Base-by-base conservation (phyloP, 2,888 invertebrate species). In the Dasypolia templi region DNA sequence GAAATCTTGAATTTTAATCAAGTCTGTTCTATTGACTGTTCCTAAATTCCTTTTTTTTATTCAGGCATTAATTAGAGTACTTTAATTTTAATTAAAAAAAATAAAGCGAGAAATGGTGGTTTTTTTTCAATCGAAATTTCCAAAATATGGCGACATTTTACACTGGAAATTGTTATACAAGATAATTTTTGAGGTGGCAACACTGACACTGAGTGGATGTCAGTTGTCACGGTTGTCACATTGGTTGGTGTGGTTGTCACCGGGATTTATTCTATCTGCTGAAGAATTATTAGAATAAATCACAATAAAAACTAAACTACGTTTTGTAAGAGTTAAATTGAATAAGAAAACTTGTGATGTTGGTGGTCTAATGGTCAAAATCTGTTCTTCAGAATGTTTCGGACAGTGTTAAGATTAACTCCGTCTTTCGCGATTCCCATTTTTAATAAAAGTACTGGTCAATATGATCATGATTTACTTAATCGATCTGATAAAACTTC, bases 401-500 rank as follows among this genome's bases (percentile, higher is more conserved):
- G 93, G 69, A 91, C 93, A n/a, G 85, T 89, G 19, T 85, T 89
- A 26, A 91, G 95, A 73, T 83, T 95, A 53, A 86, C 92, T 46
- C 95, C 95, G 1, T 84, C 92, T 49, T 87, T 92, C 66, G 73
- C 89, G 72, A 67, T 95, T 42, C 87, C 93, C 26, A 75, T 95
- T 78, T 89, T 95, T 71, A 75, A 71, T 12, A 72, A 75, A 19
- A 0, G 1, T 17, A 88, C 88, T 71, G 83, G 87, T 79, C 77
- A 44, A 55, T 86, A 91, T 81, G 95, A 95, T 86, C 69, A 86
- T 6, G 88, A 94, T 89, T 35, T 82, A 49, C 67, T 93, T 1
- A 81, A 89, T 46, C 75, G 65, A 29, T 75, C 81, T 3, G 1
- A 0, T 39, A 3, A n/a, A 35, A 49, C 61, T 35, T 66, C 73